Base-by-base conservation (phyloP, 2,888 invertebrate genomes). In the Cinara cedri region DNA sequence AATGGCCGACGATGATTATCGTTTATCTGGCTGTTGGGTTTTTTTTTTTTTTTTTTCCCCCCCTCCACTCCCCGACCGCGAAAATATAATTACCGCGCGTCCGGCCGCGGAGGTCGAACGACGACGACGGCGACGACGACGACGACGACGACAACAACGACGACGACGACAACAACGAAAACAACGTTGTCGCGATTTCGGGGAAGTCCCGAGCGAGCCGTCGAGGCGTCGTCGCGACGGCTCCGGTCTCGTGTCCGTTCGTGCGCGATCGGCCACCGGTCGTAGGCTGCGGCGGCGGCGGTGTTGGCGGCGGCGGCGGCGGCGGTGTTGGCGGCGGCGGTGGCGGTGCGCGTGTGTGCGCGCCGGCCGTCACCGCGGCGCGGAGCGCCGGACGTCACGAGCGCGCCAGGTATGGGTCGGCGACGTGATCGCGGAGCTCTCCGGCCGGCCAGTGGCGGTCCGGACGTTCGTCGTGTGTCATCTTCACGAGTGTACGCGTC, bases 401-500 rank as follows among this genome's bases (percentile, higher is more conserved):
- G 76, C 60, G 76, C 68, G 76, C 68, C 76, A 78, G 76, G 76
- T 78, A 78, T 49, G 49, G 76, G 76, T 68, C 76, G 76, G 76
- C 76, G 66, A 78, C 76, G 76, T 60, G 76, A 76, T 76, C 76
- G 76, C 44, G 66, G 42, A 66, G 65, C 76, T 42, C 62, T 51
- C 62, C 72, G 72, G 72, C 74, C 74, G n/a, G 68, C 76, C 76
- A 78, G 76, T 78, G 76, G 76, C 76, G 65, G 68, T 78, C 76
- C 76, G 76, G 76, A 78, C 76, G 76, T 78, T 78, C 66, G 76
- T 68, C 76, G 76, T 68, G 76, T 78, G 76, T 78, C 76, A 57
- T 78, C 76, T 68, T 78, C 66, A 26, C 76, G 68, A 68, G 60
- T 68, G 68, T 19, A 19, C 26, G 34, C 76, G 76, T 76, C 57